Evolutionary conservation across 2,113 vertebrate species (phyloP), one percentile per base, ranked within the genome.

Genomic region (Gambusia affinis): DNA sequence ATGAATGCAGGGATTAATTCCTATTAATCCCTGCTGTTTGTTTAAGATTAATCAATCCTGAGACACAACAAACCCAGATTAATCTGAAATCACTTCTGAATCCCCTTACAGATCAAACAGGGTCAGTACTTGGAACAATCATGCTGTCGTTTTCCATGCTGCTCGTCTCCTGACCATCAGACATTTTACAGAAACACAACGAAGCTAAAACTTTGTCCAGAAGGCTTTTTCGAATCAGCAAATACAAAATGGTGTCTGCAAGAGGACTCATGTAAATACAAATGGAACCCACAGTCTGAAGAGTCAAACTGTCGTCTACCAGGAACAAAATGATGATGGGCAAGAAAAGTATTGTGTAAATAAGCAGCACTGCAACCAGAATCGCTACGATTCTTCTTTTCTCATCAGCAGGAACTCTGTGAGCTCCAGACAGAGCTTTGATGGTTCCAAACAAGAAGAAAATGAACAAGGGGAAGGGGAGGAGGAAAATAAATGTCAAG

Each of bases 381-480:
- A 24, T 4, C 3, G 37, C 62, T 1, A 75, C 67, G 28, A 66
- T 62, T 39, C 28, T n/a, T 15, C 3, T 24, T 54, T 80, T 80
- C n/a, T 75, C 63, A 10, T 67, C 73, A 37, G 54, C 0, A 6
- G 67, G 15, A 19, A 80, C 39, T 1, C 37, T 14, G 47, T 11
- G 44, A 29, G 66, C 8, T 12, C 17, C 5, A 22, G 44, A 64
- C 29, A 82, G 47, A 0, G 65, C 28, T 69, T 22, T 82, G 8
- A 76, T 4, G 3, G 70, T 76, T 44, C 44, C 44, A 72, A 2
- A 4, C 15, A 81, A 60, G 17, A 66, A 76, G 44, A 68, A 72
- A 0, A 82, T 30, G 8, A 82, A 3, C 35, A 82, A 30, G 0
- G 75, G 80, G 19, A 77, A 0, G 1, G 80, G 70, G 24, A 78